Conservation (phyloP, 2,113 vertebrate genomes). For the Tupaia tana region DNA sequence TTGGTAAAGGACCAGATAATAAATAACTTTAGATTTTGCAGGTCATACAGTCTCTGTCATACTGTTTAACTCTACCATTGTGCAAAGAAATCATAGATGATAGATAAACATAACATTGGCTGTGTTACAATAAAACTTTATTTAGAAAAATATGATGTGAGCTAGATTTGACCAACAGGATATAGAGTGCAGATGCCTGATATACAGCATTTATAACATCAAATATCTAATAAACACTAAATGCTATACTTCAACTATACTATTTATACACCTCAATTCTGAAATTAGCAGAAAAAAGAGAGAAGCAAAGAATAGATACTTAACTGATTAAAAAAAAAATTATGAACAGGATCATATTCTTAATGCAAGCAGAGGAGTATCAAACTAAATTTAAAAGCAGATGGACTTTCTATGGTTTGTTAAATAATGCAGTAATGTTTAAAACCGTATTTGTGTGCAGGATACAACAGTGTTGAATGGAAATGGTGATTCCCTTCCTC, state of each 20-base stretch:
- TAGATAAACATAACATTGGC: background rate
- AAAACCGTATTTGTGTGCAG: background rate
- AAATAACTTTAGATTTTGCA: constrained; percentile 19
- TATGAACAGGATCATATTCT: too few relatives aligned
- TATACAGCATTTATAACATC: background rate
- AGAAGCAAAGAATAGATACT: too few relatives aligned
- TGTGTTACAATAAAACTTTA: background rate
- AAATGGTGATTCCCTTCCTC: background rate
- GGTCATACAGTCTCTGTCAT: background rate
- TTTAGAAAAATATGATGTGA: background rate
- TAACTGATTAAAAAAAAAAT: too few relatives aligned
- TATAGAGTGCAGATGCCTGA: background rate
- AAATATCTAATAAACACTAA: background rate
- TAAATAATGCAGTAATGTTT: too few relatives aligned
- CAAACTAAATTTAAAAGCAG: too few relatives aligned
- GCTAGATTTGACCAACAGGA: background rate
- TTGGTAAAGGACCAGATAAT: background rate
- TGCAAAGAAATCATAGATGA: background rate
- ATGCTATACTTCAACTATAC: too few relatives aligned
- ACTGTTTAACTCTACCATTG: background rate
- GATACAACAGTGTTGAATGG: background rate
- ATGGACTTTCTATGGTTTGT: too few relatives aligned
- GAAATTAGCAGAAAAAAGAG: too few relatives aligned
- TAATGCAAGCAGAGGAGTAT: too few relatives aligned
- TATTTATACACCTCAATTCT: too few relatives aligned